Conservation (phyloP, 37 sponge, comb jelly and placozoan genomes). For the Crambe crambe region DNA sequence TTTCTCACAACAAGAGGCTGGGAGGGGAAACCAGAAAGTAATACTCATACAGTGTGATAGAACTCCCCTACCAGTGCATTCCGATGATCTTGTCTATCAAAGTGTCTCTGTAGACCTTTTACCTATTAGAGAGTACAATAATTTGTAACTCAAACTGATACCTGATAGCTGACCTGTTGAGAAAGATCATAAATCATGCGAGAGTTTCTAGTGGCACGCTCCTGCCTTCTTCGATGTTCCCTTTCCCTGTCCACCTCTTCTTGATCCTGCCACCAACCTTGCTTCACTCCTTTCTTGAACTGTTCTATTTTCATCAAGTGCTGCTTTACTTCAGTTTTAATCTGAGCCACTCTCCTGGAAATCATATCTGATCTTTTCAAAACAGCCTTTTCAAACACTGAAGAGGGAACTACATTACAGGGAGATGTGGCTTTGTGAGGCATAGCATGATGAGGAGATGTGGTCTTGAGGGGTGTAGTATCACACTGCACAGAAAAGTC, state of each 20-base stretch:
- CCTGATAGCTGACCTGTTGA: constrained; percentile 42
- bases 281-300: not conserved
- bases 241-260: constrained; percentile 37
- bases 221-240: constrained; percentile 30
- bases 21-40: not conserved
- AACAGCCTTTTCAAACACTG: not conserved
- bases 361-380: too few relatives aligned
- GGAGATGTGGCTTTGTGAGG: not conserved
- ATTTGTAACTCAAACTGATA: not conserved
- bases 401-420: not conserved
- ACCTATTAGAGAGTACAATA: not conserved
- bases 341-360: not conserved
- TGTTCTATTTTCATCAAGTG: not conserved
- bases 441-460: not conserved
- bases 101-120: not conserved
- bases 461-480: not conserved
- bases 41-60: not conserved
- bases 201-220: constrained; percentile 39
- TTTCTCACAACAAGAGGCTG: constrained; percentile 29
- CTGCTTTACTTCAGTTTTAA: not conserved
- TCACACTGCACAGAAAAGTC: not conserved
- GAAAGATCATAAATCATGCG: constrained; percentile 59
- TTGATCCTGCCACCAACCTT: constrained; percentile 34
- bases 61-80: not conserved
- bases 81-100: not conserved